Evolutionary conservation across 2,888 invertebrate genomes (phyloP).

Genomic region (Eristalinus aeneus): DNA sequence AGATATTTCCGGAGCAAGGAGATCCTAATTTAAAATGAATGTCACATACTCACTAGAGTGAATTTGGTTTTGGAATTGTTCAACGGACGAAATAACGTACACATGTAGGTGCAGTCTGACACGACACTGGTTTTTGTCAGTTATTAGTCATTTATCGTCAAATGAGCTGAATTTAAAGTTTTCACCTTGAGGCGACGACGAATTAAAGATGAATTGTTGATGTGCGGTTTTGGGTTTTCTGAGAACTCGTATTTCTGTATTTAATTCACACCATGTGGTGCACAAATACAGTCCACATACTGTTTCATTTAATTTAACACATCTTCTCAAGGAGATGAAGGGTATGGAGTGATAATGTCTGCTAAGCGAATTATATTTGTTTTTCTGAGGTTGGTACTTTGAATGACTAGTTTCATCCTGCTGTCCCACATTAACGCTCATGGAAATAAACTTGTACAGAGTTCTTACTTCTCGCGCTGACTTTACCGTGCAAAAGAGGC

Average conservation of each 20-base stretch:
- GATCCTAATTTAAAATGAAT: background rate
- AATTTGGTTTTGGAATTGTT: background rate
- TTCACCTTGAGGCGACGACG: background rate
- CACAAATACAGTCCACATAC: background rate
- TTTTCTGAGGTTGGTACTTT: too few species aligned
- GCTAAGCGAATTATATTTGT: too few species aligned
- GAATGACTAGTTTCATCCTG: too few species aligned
- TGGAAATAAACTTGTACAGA: too few species aligned
- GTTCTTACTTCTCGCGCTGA: too few species aligned
- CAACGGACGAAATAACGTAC: background rate
- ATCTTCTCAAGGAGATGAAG: too few species aligned
- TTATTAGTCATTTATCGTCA: background rate
- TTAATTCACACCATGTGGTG: background rate
- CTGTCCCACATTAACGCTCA: too few species aligned
- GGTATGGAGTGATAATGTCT: too few species aligned
- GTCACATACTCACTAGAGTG: background rate
- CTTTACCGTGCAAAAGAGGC: too few species aligned
- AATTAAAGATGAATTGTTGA: background rate
- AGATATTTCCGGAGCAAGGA: background rate
- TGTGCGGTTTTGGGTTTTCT: background rate
- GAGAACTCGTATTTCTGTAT: background rate
- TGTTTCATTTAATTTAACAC: background rate
- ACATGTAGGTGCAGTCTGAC: background rate
- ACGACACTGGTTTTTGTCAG: background rate
- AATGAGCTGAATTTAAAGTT: background rate